A percentile compares a stretch with the other conserved stretches of the same genome.
phyloP scores from a whole-genome alignment of 2,113 vertebrate species.

The Hepsetus odoe region DNA sequence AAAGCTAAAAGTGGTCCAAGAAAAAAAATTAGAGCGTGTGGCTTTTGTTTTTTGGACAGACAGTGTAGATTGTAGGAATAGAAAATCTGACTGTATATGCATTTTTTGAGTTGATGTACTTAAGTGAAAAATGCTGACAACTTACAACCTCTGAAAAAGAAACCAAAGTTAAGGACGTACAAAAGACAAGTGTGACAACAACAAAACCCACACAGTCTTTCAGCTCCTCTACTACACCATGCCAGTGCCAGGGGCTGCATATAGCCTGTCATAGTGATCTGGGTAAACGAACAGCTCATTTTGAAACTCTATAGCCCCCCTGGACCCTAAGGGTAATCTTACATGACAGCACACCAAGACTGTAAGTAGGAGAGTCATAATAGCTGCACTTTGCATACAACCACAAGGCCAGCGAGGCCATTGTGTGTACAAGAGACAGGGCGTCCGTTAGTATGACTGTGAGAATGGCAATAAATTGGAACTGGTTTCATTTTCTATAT shows the following conservation, averaged over 20 bases:
- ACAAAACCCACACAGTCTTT: neutral
- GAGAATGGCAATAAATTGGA: neutral
- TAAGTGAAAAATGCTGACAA: neutral
- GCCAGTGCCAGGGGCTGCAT: constrained; percentile 58
- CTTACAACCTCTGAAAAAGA: neutral
- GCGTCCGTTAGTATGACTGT: neutral
- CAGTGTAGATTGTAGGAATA: too few relatives aligned
- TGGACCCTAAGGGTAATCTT: constrained; percentile 74
- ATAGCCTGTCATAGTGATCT: constrained; percentile 66
- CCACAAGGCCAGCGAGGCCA: neutral
- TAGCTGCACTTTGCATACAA: constrained; percentile 10
- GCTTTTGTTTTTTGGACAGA: too few relatives aligned
- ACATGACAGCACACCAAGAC: constrained; percentile 72
- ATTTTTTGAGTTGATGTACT: neutral
- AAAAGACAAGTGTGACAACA: neutral
- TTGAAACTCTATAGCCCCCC: constrained; percentile 73
- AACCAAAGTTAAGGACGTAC: neutral
- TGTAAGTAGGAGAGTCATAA: constrained; percentile 34
- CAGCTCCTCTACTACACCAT: neutral
- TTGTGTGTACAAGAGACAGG: neutral
- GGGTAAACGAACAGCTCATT: constrained; percentile 76
- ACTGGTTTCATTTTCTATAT: neutral
- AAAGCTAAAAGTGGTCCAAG: neutral
- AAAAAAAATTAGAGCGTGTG: too few relatives aligned
- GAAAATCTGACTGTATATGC: neutral